Base-by-base conservation (phyloP, 1,140 invertebrate genomes). In the Drosophila serrata region DNA sequence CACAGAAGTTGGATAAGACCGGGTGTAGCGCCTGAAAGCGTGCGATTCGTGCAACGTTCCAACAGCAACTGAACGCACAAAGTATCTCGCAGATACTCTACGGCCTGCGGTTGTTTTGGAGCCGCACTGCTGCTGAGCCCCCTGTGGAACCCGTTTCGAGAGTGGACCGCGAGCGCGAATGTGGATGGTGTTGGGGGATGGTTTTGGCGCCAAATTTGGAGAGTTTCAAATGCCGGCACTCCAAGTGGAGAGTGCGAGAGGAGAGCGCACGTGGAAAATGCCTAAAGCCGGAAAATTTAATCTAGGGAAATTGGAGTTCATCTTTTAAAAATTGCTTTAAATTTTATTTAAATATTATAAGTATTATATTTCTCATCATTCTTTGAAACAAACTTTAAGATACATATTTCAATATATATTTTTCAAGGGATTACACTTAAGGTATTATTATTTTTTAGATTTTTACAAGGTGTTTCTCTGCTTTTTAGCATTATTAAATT, bases 121-220 rank as follows among this genome's bases (percentile, higher is more conserved):
- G 84, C 77, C 63, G 63, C 48, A 31, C 19, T 57, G 37, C 19
- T 57, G 61, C 59, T 51, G 40, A 73, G 81, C 85, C 60, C 67
- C 60, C 31, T 63, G 79, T 86, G 82, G 82, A 82, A 64, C 65
- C 46, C 56, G 67, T 48, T 43, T 57, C 37, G n/a, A 13, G 33
- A 55, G 65, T 69, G 67, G 33, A 64, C 37, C 37, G 63, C 22
- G 37, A 51, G 56, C 46, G 46, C 46, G 46, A 17, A 27, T 75
- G 61, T 87, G 63, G 63, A 57, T 58, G 73, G 82, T 87, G 76
- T 76, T 75, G 53, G 51, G 45, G 39, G 72, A 56, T 40, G 33
- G 39, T 79, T 86, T 87, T 87, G 82, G 79, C 82, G 82, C 82
- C 79, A 87, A 77, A 51, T 65, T 37, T 86, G 82, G 62, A 86